A percentile compares a stretch with the other conserved stretches of the same genome.
Conservation (phyloP, 2,888 invertebrate genomes). For the Anarsia innoxiella region DNA sequence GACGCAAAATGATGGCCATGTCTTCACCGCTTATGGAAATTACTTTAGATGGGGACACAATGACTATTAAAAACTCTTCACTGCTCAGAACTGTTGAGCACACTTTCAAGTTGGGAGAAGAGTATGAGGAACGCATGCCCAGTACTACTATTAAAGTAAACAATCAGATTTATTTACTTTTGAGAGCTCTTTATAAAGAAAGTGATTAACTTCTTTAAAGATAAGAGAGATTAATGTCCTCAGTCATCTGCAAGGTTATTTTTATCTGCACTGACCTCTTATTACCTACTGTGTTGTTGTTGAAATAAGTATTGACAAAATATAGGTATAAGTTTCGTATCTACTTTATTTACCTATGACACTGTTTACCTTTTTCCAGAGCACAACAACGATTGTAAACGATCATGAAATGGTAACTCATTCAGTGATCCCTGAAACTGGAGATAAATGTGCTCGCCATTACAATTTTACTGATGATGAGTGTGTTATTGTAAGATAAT, state of each 20-base stretch:
- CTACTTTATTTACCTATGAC: no score
- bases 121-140: conserved; percentile 80
- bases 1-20: conserved; percentile 78
- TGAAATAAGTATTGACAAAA: neutral
- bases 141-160: conserved; percentile 41
- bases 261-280: no score
- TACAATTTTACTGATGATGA: conserved; percentile 59
- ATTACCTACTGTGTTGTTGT: neutral
- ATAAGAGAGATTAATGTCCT: neutral
- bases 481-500: conserved; percentile 31
- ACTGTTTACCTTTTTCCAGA: no score
- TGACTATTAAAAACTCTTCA: conserved; percentile 75
- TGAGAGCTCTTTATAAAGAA: neutral
- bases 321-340: no score
- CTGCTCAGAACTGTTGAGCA: conserved; percentile 69
- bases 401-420: conserved; percentile 63
- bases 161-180: no score
- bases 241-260: neutral
- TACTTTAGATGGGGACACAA: conserved; percentile 66
- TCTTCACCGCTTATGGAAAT: conserved; percentile 78
- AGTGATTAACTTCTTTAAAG: neutral
- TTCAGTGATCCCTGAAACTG: conserved; percentile 50
- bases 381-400: conserved; percentile 67
- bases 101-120: conserved; percentile 76
- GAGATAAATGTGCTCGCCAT: conserved; percentile 49